These are phyloP conservation scores for Caenorhabditis virilis DNA, from an alignment of 2,888 invertebrate species.

Conservation along the genomic window DNA sequence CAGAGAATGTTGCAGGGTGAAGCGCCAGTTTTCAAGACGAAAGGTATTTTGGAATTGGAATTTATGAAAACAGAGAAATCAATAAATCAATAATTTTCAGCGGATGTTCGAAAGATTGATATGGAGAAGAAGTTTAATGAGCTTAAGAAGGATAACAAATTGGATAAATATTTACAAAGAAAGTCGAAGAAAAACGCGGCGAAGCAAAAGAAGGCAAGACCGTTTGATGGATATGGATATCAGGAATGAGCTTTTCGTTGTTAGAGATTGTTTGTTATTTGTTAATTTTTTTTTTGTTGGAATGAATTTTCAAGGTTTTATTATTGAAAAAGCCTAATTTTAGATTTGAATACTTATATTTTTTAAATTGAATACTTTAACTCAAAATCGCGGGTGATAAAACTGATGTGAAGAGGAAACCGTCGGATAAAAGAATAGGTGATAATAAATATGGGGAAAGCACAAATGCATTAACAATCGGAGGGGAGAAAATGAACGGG, in stretches of 20 bases:
- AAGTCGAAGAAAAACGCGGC: constrained; percentile 42
- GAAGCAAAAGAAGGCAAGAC: constrained; percentile 36
- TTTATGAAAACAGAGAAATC: not conserved
- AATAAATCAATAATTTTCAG: constrained; percentile 20
- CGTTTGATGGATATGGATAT: constrained; percentile 29
- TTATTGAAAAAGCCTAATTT: too few relatives aligned
- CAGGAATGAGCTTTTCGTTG: not conserved
- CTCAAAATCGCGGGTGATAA: constrained; percentile 26
- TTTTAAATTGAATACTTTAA: not conserved
- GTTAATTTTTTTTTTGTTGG: not conserved
- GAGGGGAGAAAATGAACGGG: constrained; percentile 46
- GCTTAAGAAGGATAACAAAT: constrained; percentile 44
- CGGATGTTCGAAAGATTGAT: constrained; percentile 42
- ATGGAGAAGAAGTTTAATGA: constrained; percentile 54
- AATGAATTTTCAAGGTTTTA: not conserved
- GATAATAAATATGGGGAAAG: constrained; percentile 43
- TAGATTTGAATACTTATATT: too few relatives aligned
- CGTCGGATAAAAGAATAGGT: constrained; percentile 42
- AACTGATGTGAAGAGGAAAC: constrained; percentile 39
- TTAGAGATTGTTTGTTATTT: not conserved
- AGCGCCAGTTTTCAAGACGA: constrained; percentile 47
- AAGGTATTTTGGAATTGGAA: constrained; percentile 30
- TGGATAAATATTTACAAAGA: constrained; percentile 51
- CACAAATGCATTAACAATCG: constrained; percentile 37
- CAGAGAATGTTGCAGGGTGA: constrained; percentile 61